Evolutionary conservation across 2,888 invertebrate genomes (phyloP).

Genomic region (Autographa gamma): DNA sequence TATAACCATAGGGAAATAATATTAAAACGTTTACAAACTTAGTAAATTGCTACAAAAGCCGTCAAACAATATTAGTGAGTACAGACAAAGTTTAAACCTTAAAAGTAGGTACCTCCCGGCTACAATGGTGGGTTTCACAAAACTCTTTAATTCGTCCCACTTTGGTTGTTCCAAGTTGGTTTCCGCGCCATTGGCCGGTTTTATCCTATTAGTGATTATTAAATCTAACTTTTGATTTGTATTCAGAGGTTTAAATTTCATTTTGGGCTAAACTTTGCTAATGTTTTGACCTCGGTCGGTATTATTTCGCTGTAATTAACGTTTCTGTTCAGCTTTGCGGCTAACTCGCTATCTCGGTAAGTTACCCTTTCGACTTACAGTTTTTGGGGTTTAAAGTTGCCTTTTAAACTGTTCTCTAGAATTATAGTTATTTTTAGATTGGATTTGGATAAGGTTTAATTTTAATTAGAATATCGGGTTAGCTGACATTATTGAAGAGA

Average conservation of each 20-base stretch:
- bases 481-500: too few species aligned
- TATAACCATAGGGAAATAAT: not conserved
- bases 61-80: conserved; percentile 19
- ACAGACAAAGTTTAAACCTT: conserved; percentile 36
- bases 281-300: conserved; percentile 58
- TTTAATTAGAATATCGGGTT: too few species aligned
- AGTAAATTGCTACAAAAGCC: not conserved
- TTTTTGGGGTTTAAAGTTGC: conserved; percentile 5
- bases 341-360: conserved; percentile 12
- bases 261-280: conserved; percentile 68
- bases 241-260: conserved; percentile 75
- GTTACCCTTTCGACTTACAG: conserved; percentile 21
- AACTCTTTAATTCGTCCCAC: conserved; percentile 68
- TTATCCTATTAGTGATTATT: conserved; percentile 82
- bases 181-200: conserved; percentile 73
- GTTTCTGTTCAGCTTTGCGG: conserved; percentile 51
- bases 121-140: conserved; percentile 55
- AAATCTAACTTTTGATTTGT: conserved; percentile 74
- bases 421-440: conserved; percentile 3
- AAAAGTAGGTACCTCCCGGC: conserved; percentile 41
- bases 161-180: conserved; percentile 59
- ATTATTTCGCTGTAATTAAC: conserved; percentile 62
- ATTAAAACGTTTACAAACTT: conserved; percentile 6
- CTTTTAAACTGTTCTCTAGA: conserved; percentile 7
- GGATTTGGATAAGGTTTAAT: not conserved